These are phyloP conservation scores for Lathamus discolor DNA, from an alignment of 2,113 vertebrate species.

Conservation along the genomic window DNA sequence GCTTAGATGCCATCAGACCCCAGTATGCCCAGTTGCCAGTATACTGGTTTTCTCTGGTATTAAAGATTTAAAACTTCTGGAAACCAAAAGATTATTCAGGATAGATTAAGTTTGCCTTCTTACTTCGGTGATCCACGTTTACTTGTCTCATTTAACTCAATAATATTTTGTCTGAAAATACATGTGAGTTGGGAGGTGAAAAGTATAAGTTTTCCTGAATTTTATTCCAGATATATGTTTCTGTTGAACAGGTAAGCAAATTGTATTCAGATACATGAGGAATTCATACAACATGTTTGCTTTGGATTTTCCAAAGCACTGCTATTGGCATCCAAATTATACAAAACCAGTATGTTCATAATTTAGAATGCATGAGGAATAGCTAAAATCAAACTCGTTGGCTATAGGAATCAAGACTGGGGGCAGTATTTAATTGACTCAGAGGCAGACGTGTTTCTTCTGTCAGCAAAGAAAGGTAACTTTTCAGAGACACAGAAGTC, in stretches of 20 bases:
- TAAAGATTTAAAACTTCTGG: neutral
- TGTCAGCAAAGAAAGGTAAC: neutral
- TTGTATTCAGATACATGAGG: neutral
- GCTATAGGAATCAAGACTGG: constrained; percentile 12
- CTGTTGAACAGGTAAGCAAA: neutral
- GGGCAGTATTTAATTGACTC: constrained; percentile 34
- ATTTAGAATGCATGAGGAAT: neutral
- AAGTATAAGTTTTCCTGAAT: neutral
- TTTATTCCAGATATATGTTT: neutral
- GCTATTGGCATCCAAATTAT: neutral
- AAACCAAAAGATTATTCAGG: neutral
- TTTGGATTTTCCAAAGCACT: constrained; percentile 19
- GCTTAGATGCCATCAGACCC: neutral
- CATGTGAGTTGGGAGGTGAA: neutral
- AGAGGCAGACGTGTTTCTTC: neutral
- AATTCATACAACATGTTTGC: neutral
- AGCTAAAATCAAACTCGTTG: neutral
- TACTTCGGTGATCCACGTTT: neutral
- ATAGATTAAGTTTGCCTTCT: neutral
- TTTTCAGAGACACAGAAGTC: constrained; percentile 16
- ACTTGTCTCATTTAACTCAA: neutral
- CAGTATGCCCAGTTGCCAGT: neutral
- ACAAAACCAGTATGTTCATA: neutral
- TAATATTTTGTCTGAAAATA: constrained; percentile 16
- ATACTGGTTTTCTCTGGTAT: neutral